A percentile compares a stretch with the other conserved stretches of the same genome.
Evolutionary conservation across 1,140 invertebrate species (phyloP).

Genomic region (Pinna nobilis): DNA sequence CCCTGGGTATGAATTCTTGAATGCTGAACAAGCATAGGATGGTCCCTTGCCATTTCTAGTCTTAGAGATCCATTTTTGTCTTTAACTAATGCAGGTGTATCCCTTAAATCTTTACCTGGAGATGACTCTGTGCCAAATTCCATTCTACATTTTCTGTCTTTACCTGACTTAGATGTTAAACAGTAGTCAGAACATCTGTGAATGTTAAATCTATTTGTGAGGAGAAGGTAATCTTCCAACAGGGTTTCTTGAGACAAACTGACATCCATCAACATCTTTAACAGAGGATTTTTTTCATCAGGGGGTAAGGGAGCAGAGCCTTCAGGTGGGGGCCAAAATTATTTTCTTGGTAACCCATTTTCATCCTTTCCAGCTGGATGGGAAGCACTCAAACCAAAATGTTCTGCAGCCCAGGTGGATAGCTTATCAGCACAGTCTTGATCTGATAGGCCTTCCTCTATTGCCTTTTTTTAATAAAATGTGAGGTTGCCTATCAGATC

Average conservation of each 20-base stretch:
- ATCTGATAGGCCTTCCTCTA: slow-evolving; percentile 11
- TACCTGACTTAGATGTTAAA: slow-evolving; percentile 3
- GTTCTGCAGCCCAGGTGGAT: slow-evolving; percentile 21
- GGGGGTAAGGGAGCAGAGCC: slow-evolving; percentile 24
- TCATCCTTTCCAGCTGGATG: slow-evolving; percentile 40
- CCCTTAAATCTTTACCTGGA: no score
- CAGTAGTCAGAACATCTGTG: slow-evolving; percentile 48
- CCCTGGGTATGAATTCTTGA: slow-evolving; percentile 40
- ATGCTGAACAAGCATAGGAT: slow-evolving; percentile 42
- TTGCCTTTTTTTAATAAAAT: slow-evolving; percentile 30
- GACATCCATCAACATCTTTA: slow-evolving; percentile 47
- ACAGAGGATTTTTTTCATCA: slow-evolving; percentile 31
- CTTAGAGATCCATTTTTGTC: slow-evolving; percentile 40
- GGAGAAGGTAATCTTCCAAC: slow-evolving; percentile 29
- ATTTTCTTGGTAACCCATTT: slow-evolving; percentile 37
- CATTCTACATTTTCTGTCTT: slow-evolving; percentile 5
- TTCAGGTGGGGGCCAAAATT: slow-evolving; percentile 45
- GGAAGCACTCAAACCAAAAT: slow-evolving; percentile 29
- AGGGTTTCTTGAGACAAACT: slow-evolving; percentile 35
- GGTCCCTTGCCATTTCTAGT: slow-evolving; percentile 41
- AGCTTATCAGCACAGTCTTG: slow-evolving; percentile 32
- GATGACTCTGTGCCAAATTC: background rate
- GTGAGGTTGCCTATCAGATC: slow-evolving; percentile 35
- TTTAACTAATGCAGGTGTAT: slow-evolving; percentile 21
- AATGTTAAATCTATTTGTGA: slow-evolving; percentile 40